phyloP scores from a whole-genome alignment of 2,113 vertebrate species.

The Catagonus wagneri region DNA sequence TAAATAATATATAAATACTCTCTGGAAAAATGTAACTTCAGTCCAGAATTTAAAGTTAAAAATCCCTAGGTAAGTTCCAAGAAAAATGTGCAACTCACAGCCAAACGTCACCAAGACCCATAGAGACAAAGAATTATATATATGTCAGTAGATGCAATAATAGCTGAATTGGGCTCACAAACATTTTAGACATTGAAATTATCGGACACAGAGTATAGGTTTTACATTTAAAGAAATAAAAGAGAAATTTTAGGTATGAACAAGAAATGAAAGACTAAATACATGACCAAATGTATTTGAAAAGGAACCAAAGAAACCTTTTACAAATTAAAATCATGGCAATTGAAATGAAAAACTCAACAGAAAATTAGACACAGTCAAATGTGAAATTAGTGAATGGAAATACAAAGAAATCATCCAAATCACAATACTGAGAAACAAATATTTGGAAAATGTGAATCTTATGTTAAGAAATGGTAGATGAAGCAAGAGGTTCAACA shows the following conservation, averaged over 20 bases:
- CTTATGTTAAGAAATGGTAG: background rate
- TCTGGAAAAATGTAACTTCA: background rate
- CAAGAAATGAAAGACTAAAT: constrained; percentile 20
- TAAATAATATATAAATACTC: background rate
- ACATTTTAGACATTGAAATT: constrained; percentile 50
- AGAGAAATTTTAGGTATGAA: background rate
- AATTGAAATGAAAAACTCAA: background rate
- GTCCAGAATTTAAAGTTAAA: constrained; percentile 45
- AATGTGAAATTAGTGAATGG: constrained; percentile 9
- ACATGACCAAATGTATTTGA: background rate
- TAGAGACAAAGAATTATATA: background rate
- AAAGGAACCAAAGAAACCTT: background rate
- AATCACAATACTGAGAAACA: background rate
- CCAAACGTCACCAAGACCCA: background rate
- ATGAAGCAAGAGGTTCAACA: background rate
- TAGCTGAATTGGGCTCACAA: constrained; percentile 11
- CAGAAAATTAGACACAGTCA: constrained; percentile 4
- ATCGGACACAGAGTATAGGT: background rate
- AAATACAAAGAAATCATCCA: constrained; percentile 14
- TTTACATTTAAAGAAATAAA: constrained; percentile 35
- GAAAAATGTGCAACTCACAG: background rate
- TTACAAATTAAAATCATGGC: background rate
- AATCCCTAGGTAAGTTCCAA: background rate
- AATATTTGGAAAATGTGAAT: background rate
- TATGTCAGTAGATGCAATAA: background rate